Conservation (phyloP, 2,113 vertebrate species). For the Microcebus griseorufus region DNA sequence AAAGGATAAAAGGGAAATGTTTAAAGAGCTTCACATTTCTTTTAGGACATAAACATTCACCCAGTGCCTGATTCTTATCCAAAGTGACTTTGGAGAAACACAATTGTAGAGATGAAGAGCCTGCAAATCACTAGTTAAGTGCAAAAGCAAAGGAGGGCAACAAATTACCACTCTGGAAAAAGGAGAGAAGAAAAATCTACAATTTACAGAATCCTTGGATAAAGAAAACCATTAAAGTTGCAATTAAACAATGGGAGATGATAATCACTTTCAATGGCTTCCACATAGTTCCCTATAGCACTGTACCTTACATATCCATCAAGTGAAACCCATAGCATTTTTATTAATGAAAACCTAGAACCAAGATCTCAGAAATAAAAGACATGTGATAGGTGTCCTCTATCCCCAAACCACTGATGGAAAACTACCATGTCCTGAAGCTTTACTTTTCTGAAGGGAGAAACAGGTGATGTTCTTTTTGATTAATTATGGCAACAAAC, state of each 20-base stretch:
- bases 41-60: neutral
- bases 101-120: neutral
- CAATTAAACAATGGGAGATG: neutral
- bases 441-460: constrained; percentile 42
- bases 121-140: neutral
- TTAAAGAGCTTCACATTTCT: neutral
- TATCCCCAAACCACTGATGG: neutral
- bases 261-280: neutral
- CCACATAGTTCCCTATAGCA: neutral
- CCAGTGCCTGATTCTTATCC: neutral
- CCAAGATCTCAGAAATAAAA: constrained; percentile 1
- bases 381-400: neutral
- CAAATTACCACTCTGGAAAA: neutral
- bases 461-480: neutral
- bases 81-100: neutral
- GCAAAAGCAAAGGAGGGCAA: neutral
- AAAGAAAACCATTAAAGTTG: neutral
- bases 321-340: neutral
- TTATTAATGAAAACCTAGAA: constrained; percentile 23
- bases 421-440: neutral
- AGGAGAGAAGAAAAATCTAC: neutral
- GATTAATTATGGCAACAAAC: constrained; percentile 29
- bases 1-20: neutral
- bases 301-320: neutral
- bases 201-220: neutral